Evolutionary conservation across 2,888 invertebrate genomes (phyloP).

Genomic region (Euzetes globulus): DNA sequence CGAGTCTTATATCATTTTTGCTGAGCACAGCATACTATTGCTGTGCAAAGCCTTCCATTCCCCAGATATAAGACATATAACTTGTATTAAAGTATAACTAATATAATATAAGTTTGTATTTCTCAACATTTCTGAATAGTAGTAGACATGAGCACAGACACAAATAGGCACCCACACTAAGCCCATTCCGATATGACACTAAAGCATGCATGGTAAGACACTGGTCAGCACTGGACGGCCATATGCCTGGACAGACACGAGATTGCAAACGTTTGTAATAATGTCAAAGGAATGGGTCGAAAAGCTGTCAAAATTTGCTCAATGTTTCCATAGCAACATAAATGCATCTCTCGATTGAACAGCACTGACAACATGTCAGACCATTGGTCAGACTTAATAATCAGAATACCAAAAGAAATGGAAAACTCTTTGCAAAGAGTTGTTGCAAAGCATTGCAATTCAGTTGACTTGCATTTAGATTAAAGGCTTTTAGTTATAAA

Average conservation of each 20-base stretch:
- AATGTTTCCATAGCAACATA: conserved; percentile 14
- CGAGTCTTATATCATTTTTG: conserved; percentile 23
- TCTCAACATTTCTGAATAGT: not conserved
- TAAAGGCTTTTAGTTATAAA: not conserved
- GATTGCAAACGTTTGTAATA: conserved; percentile 19
- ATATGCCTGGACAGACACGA: conserved; percentile 1
- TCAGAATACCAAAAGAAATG: not conserved
- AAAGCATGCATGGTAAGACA: too few species aligned
- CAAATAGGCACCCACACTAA: not conserved
- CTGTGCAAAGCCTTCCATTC: not conserved
- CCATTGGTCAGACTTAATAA: not conserved
- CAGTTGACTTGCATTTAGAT: not conserved
- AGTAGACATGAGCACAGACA: not conserved
- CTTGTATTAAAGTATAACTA: not conserved
- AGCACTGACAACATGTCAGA: conserved; percentile 14
- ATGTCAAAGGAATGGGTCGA: conserved; percentile 21
- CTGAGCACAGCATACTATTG: not conserved
- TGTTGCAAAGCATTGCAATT: too few species aligned
- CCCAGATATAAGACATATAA: not conserved
- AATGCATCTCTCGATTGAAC: not conserved
- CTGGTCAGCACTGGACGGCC: too few species aligned
- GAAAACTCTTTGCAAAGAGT: not conserved
- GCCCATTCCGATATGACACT: too few species aligned
- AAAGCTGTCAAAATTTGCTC: conserved; percentile 20
- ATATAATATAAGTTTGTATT: conserved; percentile 15